Base-by-base conservation (phyloP, 2,888 invertebrate species). In the Oxystoma pomonae region DNA sequence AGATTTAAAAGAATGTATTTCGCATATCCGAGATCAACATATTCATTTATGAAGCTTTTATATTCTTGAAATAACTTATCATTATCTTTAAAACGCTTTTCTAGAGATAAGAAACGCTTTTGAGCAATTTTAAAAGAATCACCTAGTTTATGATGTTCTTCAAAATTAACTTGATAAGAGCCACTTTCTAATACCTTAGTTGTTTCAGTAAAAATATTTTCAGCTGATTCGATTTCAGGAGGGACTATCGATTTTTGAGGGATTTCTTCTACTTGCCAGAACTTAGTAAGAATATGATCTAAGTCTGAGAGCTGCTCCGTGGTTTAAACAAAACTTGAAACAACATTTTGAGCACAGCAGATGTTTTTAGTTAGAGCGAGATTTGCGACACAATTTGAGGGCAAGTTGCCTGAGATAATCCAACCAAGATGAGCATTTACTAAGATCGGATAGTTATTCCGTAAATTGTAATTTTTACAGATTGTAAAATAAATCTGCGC, bases 251-350 rank as follows among this genome's bases (percentile, higher is more conserved):
- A 19, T 21, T 59, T 52, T n/a, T 51, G 16, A 18, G 58, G 22
- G n/a, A 67, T 20, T 56, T 67, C 63, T 61, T 65, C 64, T 1
- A 59, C 18, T 16, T 64, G 16, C 66, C 66, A 68, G 59, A 68
- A 68, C 22, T 61, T 66, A 17, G n/a, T 57, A 3, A 66, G 17
- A 16, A 58, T 9, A 49, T 16, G 12, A n/a, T 21, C 5, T 20
- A 17, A 16, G n/a, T 16, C n/a, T 17, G 53, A 53, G n/a, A n/a
- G 19, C n/a, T 16, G n/a, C n/a, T 35, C 12, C 3, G 12, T 7
- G 35, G 35, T 35, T 12, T 35, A 12, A 7, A 35, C 12, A 35
- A 35, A 35, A 35, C 12, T 35, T 7, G 35, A 35, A 3, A 35
- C 35, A 7, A 35, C 12, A 35, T 35, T 35, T 12, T 35, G 5